phyloP scores from a whole-genome alignment of 2,797 vertebrate genomes.

The Labroides dimidiatus region DNA sequence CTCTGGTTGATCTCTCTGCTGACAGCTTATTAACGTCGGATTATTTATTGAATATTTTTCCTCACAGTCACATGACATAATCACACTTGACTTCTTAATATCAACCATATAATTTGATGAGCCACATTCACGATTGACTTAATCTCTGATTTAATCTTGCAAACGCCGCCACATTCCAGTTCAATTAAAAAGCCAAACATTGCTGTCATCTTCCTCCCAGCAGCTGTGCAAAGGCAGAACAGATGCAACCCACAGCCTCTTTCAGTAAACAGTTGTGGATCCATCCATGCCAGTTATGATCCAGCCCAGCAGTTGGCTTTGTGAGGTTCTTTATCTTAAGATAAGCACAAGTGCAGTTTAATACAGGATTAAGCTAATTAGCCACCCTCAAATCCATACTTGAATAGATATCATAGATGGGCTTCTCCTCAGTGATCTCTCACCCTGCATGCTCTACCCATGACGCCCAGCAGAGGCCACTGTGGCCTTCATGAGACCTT shows the following conservation, averaged over 20 bases:
- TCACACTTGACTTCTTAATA: background rate
- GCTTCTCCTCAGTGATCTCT: background rate
- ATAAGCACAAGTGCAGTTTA: conserved; percentile 36
- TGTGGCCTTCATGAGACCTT: conserved; percentile 57
- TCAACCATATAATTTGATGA: conserved; percentile 32
- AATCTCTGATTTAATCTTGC: conserved; percentile 28
- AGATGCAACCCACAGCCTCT: conserved; percentile 41
- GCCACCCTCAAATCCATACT: conserved; percentile 5
- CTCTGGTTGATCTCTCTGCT: too few species aligned
- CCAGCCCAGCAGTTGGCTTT: conserved; percentile 35
- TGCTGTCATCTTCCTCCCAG: conserved; percentile 21
- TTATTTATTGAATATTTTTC: conserved; percentile 20
- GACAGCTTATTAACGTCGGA: conserved; percentile 6
- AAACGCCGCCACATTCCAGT: conserved; percentile 37
- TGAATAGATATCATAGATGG: conserved; percentile 33
- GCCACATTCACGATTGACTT: conserved; percentile 9
- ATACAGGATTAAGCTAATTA: conserved; percentile 47
- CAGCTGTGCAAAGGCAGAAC: conserved; percentile 64
- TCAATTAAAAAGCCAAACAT: conserved; percentile 64
- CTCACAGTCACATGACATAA: background rate
- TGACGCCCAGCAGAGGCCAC: conserved; percentile 74
- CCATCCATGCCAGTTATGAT: conserved; percentile 45
- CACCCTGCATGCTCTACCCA: conserved; percentile 43
- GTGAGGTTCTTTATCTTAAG: conserved; percentile 37
- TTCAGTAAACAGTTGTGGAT: conserved; percentile 37